Conservation (phyloP, 2,888 invertebrate genomes). For the Falcaria lacertinaria region DNA sequence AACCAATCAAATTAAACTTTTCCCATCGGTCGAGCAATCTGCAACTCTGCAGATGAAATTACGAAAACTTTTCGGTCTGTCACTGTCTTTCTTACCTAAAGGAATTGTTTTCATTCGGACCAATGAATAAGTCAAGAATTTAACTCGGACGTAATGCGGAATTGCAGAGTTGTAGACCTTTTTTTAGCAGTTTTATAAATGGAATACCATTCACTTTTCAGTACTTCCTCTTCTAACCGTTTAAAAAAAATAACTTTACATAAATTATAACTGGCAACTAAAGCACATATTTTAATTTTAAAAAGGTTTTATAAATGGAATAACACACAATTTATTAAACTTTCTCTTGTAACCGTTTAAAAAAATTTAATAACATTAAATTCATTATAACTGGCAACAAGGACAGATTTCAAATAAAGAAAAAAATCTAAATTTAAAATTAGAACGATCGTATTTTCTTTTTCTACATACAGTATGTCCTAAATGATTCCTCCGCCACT, state of each 20-base stretch:
- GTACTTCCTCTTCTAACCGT: too few relatives aligned
- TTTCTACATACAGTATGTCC: constrained; percentile 46
- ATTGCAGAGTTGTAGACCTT: neutral
- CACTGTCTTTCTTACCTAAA: too few relatives aligned
- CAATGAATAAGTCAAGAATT: neutral
- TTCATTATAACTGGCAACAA: neutral
- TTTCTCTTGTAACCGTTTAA: too few relatives aligned
- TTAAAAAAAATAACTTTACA: too few relatives aligned
- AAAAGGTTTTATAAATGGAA: too few relatives aligned
- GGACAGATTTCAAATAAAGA: constrained; percentile 18
- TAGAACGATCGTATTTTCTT: neutral
- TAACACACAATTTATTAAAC: too few relatives aligned
- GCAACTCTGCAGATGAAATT: neutral
- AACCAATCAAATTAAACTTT: neutral
- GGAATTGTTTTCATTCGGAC: too few relatives aligned
- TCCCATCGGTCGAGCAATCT: neutral
- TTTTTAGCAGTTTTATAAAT: too few relatives aligned
- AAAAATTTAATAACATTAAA: too few relatives aligned
- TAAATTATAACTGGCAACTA: too few relatives aligned
- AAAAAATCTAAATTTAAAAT: constrained; percentile 1
- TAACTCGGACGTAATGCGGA: neutral
- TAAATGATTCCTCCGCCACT: constrained; percentile 40
- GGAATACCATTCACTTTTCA: too few relatives aligned
- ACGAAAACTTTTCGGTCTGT: neutral
- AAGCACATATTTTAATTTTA: too few relatives aligned